Evolutionary conservation across 2,113 vertebrate species (phyloP), one percentile per base, ranked within the genome.

Genomic region (Peromyscus polionotus): DNA sequence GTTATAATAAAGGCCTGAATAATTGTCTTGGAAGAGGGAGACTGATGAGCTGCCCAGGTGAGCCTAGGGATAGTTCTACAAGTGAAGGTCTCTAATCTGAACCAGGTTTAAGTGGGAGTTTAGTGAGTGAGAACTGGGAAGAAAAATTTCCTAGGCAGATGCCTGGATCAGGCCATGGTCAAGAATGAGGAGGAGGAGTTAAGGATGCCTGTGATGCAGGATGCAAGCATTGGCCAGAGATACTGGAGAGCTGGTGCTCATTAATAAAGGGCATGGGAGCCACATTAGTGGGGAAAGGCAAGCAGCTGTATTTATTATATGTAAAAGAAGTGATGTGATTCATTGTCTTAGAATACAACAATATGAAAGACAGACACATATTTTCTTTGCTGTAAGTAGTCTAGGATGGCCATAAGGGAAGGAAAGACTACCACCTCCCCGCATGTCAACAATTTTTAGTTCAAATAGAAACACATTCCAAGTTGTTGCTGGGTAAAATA

Each of bases 291-390:
- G 88, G 19, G 17, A 10, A 54, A 76, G 17, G 19, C 6, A 31
- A 39, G 39, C 8, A 54, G 8, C 3, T 39, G 3, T 61, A 10
- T 75, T 79, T 61, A 73, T 61, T 83, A 77, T 70, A 11, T 54
- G 3, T 11, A 42, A 36, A 95, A 75, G 45, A 67, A 93, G 0
- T 19, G 22, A 87, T 8, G 10, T 14, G 48, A n/a, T 61, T 39
- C 19, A 61, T 13, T 24, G 88, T 96, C 65, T 81, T 59, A 61
- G 79, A 94, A 93, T 76, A 36, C 83, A 54, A 5, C 48, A 88
- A 0, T 10, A 14, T 22, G 4, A 86, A 39, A 92, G 84, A 85
- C 48, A 93, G 59, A 10, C 31, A 12, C 14, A n/a, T 1, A 36
- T 45, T 73, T 36, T 51, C 17, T 91, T 48, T 84, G 12, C 31